Evolutionary conservation across 2,888 invertebrate species (phyloP), one percentile per base, ranked within the genome.

Genomic region (Drosophila paramelanica): DNA sequence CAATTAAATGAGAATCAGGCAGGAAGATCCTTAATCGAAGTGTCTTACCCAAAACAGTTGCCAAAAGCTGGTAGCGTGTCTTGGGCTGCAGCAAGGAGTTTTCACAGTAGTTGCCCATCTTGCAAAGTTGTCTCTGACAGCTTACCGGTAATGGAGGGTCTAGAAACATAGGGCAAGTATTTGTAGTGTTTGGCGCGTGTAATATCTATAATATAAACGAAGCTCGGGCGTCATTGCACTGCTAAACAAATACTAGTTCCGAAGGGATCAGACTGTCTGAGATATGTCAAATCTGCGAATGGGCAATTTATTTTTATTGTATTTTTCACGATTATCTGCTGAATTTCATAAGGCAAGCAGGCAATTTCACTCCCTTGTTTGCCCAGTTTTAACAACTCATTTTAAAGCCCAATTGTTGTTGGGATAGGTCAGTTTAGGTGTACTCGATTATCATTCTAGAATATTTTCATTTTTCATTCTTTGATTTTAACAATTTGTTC

Each of bases 51-150:
- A 88, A 75, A 4, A 90, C 11, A 0, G 90, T 87, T 13, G 90
- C 90, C 57, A 90, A 20, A 0, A 90, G 57, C 46, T 90, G 90
- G 45, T 77, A 74, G 1, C 88, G 79, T n/a, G 72, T 86, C 13
- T 53, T 65, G 36, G 36, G 36, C 13, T 13, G 36, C 6, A 36
- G 11, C 36, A 13, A 36, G 36, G 36, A 36, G 36, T 36, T 13
- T 36, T 36, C 36, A 13, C 13, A 13, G 36, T 13, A 36, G 3
- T 13, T 36, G 11, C 36, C 31, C 31, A 31, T 31, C 10, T 31
- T 8, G 31, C 2, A 8, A 8, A 31, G 2, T 8, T 31, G 31
- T 1, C 6, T 6, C 27, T 1, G 27, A 27, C 2, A 2, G 27
- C 1, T 27, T 7, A 27, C 27, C 1, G 31, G 8, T 31, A 31